phyloP scores from a whole-genome alignment of 2,113 vertebrate species.

The Trematomus loennbergii region DNA sequence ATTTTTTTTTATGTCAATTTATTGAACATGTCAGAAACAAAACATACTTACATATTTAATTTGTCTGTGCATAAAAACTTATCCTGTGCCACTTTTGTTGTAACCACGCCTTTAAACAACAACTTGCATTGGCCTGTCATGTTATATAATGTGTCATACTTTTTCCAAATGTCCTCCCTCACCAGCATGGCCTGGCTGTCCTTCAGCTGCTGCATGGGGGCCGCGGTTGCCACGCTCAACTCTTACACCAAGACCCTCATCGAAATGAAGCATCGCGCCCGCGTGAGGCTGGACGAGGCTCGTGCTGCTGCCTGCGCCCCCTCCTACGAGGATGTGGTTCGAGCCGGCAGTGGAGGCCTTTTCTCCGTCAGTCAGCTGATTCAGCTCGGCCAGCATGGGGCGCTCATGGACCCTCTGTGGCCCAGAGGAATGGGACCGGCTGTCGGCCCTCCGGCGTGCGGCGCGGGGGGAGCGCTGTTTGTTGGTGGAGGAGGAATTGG shows the following conservation, averaged over 20 bases:
- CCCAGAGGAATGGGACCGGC: conserved; percentile 68
- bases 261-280: conserved; percentile 84
- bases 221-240: conserved; percentile 87
- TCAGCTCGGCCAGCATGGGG: conserved; percentile 79
- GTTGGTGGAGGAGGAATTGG: conserved; percentile 65
- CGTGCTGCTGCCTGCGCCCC: conserved; percentile 70
- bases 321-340: conserved; percentile 82
- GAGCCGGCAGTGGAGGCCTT: conserved; percentile 59
- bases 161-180: neutral
- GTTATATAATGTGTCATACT: too few relatives aligned
- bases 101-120: too few relatives aligned
- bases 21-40: too few relatives aligned
- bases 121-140: too few relatives aligned
- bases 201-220: conserved; percentile 89
- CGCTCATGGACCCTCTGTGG: conserved; percentile 74
- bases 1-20: too few relatives aligned
- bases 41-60: too few relatives aligned
- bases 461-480: conserved; percentile 64
- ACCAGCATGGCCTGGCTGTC: conserved; percentile 88
- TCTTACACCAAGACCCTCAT: conserved; percentile 89
- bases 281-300: conserved; percentile 81
- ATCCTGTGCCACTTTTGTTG: too few relatives aligned
- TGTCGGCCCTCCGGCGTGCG: conserved; percentile 58
- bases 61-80: neutral
- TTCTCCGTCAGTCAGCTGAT: conserved; percentile 84